A percentile compares a stretch with the other conserved stretches of the same genome.
Conservation (phyloP, 2,888 invertebrate species). For the Ophion slaviceki region DNA sequence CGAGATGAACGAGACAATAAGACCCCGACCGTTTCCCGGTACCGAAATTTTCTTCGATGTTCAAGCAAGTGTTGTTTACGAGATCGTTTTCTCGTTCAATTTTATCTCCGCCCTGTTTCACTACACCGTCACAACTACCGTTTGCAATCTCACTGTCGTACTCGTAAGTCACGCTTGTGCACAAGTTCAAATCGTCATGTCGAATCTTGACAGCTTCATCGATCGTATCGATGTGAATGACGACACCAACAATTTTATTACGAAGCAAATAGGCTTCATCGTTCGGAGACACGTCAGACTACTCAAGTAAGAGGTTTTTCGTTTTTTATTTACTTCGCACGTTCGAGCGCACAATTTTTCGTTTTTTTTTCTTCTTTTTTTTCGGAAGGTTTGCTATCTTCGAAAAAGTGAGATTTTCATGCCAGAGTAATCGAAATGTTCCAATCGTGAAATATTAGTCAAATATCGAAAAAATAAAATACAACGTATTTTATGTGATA, state of each 20-base stretch:
- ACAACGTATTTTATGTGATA: too few relatives aligned
- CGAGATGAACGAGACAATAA: constrained; percentile 68
- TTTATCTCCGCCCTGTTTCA: constrained; percentile 56
- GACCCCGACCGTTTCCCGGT: constrained; percentile 73
- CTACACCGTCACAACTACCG: constrained; percentile 59
- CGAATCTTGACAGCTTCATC: background rate
- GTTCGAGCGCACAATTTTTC: background rate
- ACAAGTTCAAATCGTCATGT: constrained; percentile 57
- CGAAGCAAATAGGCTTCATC: constrained; percentile 61
- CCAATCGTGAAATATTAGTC: constrained; percentile 47
- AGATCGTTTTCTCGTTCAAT: constrained; percentile 67
- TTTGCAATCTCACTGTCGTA: constrained; percentile 68
- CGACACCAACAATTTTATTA: background rate
- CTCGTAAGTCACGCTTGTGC: constrained; percentile 71
- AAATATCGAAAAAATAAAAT: too few relatives aligned
- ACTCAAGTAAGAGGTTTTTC: constrained; percentile 68
- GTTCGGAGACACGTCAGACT: constrained; percentile 64
- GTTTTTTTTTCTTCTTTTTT: background rate
- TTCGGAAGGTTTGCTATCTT: constrained; percentile 71
- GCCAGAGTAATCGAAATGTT: constrained; percentile 75
- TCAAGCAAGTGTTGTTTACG: constrained; percentile 65
- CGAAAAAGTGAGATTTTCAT: constrained; percentile 74
- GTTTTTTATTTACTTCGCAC: background rate
- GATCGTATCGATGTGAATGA: constrained; percentile 22
- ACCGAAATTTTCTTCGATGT: constrained; percentile 69